Percentiles rank a stretch among this genome's conserved stretches.
phyloP scores from a whole-genome alignment of 2,888 invertebrate genomes.

The Eilema griseolum region DNA sequence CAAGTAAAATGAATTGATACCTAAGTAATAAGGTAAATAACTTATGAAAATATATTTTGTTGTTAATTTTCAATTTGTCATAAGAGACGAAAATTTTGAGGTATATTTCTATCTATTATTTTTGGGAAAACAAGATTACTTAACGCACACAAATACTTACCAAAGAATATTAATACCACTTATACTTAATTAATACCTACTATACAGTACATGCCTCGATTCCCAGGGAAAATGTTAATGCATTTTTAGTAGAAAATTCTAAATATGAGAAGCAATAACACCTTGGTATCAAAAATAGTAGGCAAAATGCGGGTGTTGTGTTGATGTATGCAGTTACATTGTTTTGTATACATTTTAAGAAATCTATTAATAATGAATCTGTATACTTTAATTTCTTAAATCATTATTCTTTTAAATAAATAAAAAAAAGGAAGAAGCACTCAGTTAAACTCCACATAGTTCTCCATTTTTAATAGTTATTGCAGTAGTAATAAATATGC shows the following conservation, averaged over 20 bases:
- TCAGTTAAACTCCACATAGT: neutral
- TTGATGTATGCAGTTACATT: too few species aligned
- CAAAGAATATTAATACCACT: too few species aligned
- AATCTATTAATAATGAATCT: too few species aligned
- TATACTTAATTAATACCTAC: too few species aligned
- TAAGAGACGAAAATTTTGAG: slow-evolving; percentile 4
- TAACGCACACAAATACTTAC: too few species aligned
- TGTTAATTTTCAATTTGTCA: neutral
- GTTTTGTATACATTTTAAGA: too few species aligned
- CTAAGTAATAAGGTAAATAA: slow-evolving; percentile 8
- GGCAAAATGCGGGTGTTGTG: neutral
- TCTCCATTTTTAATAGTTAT: slow-evolving; percentile 51
- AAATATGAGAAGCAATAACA: neutral
- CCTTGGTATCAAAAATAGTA: too few species aligned
- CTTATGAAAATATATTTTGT: neutral
- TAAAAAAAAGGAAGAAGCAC: neutral
- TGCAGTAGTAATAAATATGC: slow-evolving; percentile 65
- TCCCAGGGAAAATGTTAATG: neutral
- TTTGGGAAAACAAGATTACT: too few species aligned
- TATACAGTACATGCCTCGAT: neutral
- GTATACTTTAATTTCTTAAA: too few species aligned
- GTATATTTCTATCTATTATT: too few species aligned
- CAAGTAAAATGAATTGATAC: slow-evolving; percentile 28
- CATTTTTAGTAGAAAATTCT: neutral
- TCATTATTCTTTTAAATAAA: too few species aligned